Percentiles rank a stretch among this genome's conserved stretches.
Conservation (phyloP, 2,797 vertebrate species). For the Scomberomorus guttatus region DNA sequence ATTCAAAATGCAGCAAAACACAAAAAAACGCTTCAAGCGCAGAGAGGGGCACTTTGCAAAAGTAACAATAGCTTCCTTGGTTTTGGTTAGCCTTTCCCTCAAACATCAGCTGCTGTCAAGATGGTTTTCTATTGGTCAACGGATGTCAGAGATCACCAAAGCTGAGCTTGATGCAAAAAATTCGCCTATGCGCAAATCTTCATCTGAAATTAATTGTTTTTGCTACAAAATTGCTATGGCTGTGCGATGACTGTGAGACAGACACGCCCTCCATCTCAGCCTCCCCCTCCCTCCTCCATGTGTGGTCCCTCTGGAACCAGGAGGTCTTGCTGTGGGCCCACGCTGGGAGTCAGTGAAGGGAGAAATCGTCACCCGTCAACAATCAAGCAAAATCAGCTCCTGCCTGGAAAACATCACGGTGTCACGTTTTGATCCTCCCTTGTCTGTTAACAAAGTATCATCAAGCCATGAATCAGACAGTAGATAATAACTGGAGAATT, state of each 20-base stretch:
- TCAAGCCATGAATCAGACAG: slow-evolving; percentile 16
- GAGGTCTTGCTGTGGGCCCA: slow-evolving; percentile 57
- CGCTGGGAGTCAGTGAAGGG: slow-evolving; percentile 65
- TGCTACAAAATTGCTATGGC: not conserved
- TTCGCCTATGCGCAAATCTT: not conserved
- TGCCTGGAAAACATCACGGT: slow-evolving; percentile 29
- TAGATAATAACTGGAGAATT: not conserved
- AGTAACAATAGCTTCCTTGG: no score
- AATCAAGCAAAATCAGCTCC: slow-evolving; percentile 63
- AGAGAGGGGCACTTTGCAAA: no score
- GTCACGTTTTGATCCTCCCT: slow-evolving; percentile 34
- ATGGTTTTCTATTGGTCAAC: no score
- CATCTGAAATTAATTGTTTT: not conserved
- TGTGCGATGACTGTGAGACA: slow-evolving; percentile 23
- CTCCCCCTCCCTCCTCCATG: slow-evolving; percentile 49
- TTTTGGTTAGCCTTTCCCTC: no score
- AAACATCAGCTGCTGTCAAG: not conserved
- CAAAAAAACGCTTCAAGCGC: no score
- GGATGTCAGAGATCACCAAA: not conserved
- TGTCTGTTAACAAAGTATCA: slow-evolving; percentile 7
- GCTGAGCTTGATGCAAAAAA: not conserved
- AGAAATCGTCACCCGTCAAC: slow-evolving; percentile 67
- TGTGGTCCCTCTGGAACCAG: slow-evolving; percentile 69
- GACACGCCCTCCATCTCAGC: slow-evolving; percentile 4
- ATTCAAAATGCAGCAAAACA: no score